These are phyloP conservation scores for Neopipo cinnamomea DNA, from an alignment of 2,113 vertebrate species.

Conservation along the genomic window DNA sequence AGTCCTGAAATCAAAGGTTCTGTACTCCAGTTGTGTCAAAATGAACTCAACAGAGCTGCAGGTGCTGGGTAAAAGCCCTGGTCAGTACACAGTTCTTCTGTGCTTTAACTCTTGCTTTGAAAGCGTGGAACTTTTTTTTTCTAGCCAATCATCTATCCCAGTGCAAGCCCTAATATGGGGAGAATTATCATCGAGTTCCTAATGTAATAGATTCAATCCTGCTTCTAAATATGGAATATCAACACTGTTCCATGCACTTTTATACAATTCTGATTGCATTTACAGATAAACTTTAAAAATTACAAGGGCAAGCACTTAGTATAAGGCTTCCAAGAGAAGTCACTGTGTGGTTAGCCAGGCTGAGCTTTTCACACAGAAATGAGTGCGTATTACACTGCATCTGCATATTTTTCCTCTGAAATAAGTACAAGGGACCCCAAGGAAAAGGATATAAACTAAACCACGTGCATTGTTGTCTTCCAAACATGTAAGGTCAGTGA, in stretches of 20 bases:
- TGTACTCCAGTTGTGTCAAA: not conserved
- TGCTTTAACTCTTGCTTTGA: not conserved
- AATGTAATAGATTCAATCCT: accelerated
- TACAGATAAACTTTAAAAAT: not conserved
- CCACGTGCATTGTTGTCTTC: not conserved
- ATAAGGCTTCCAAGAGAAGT: not conserved
- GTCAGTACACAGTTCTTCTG: not conserved
- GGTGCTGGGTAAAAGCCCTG: not conserved
- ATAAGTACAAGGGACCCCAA: not conserved
- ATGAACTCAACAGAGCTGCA: not conserved
- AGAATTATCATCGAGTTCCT: not conserved
- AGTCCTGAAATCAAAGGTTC: not conserved
- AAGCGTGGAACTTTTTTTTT: not conserved
- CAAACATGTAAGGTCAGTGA: not conserved
- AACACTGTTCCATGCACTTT: not conserved
- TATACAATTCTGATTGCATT: not conserved
- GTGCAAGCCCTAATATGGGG: not conserved
- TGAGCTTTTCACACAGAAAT: not conserved
- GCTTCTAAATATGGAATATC: not conserved
- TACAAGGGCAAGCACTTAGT: not conserved
- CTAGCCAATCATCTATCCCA: not conserved
- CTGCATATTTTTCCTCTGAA: not conserved
- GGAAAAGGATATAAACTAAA: not conserved
- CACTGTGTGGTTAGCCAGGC: not conserved
- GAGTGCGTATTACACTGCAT: not conserved